Evolutionary conservation across 2,888 invertebrate genomes (phyloP).

Genomic region (Gandaritis pyraliata): DNA sequence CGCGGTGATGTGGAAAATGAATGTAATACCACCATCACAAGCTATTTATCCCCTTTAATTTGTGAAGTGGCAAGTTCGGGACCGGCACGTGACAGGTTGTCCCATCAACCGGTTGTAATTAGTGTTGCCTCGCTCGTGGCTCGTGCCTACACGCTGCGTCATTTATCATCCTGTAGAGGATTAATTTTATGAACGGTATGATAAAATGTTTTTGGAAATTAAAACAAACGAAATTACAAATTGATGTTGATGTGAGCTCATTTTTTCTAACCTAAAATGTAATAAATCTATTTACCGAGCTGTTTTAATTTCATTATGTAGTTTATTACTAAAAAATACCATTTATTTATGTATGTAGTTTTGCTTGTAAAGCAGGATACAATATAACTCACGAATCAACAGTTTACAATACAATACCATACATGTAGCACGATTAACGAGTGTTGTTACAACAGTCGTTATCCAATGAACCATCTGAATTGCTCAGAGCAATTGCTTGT

Average conservation of each 20-base stretch:
- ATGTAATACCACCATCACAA: conserved; percentile 56
- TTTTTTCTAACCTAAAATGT: not conserved
- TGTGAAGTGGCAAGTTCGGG: conserved; percentile 46
- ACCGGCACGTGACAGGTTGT: conserved; percentile 48
- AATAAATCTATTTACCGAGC: too few relatives aligned
- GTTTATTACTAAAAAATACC: not conserved
- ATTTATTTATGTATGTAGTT: not conserved
- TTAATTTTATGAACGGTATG: conserved; percentile 21
- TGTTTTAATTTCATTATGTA: not conserved
- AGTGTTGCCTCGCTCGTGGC: conserved; percentile 41
- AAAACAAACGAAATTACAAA: conserved; percentile 24
- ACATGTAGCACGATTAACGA: conserved; percentile 39
- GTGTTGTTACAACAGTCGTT: conserved; percentile 47
- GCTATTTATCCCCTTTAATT: conserved; percentile 59
- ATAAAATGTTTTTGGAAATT: conserved; percentile 29
- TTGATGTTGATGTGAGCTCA: conserved; percentile 9
- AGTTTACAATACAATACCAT: conserved; percentile 35
- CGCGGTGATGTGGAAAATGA: conserved; percentile 52
- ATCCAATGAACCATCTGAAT: conserved; percentile 45
- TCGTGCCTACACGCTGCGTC: conserved; percentile 32
- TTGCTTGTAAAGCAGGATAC: not conserved
- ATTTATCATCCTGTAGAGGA: conserved; percentile 36
- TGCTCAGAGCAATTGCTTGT: conserved; percentile 35
- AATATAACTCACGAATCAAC: conserved; percentile 10
- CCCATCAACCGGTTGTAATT: conserved; percentile 50